Evolutionary conservation across 2,113 vertebrate species (phyloP), one percentile per base, ranked within the genome.

Genomic region (Callochromis pleurospilus): DNA sequence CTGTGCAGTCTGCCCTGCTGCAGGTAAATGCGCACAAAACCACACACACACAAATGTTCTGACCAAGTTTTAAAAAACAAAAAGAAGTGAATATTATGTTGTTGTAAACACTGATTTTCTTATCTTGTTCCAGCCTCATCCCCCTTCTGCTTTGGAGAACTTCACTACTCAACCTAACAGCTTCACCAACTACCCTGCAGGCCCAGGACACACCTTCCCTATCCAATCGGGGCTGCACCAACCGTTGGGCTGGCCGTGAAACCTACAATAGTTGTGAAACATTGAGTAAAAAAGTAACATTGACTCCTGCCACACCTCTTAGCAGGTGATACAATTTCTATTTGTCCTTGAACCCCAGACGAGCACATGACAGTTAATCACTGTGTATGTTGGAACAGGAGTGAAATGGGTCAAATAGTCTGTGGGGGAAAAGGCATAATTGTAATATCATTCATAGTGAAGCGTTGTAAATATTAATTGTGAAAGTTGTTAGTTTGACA

Each of bases 211-310:
- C 42, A 97, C 98, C 6, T 99, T 99, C 93, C 94, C 97, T 51
- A 94, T 99, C 87, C 99, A 99, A 33, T 97, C 98, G 8, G 97
- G 98, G 87, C 96, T 99, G 70, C 96, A 97, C 88, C 98, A 98
- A 5, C 98, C 98, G 93, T 96, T 98, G 87, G 98, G 98, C 68
- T 99, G 99, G 99, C 99, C 99, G 93, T 99, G 96, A 97, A 84
- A 47, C 47, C 21, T 24, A 45, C 73, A 33, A 49, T 26, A 15
- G 42, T 68, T 81, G 24, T 45, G 9, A 86, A 68, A 90, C n/a
- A 54, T 10, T n/a, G 17, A 82, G 21, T 49, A 56, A 77, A n/a
- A 31, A 31, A n/a, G 9, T 49, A 77, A 77, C 26, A 17, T 12
- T 45, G 15, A 87, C 65, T 29, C 17, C 51, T 10, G 5, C 31